Evolutionary conservation across 2,888 invertebrate genomes (phyloP), one percentile per base, ranked within the genome.

Genomic region (Sphecodes monilicornis): DNA sequence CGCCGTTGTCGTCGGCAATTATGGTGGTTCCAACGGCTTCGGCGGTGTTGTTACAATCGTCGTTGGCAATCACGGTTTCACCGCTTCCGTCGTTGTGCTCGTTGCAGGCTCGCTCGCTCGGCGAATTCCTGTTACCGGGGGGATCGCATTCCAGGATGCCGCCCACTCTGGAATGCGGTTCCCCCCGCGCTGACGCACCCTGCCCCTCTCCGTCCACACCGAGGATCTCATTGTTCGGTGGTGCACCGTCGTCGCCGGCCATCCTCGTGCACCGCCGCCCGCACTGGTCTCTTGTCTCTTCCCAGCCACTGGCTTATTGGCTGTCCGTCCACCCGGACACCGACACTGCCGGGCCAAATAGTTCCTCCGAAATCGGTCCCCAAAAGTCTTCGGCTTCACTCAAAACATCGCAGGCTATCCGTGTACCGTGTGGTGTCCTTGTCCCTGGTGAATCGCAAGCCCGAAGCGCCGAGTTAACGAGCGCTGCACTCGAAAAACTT

Each of bases 161-260:
- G 94, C 94, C 94, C 94, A 94, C 94, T 94, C 94, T 94, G 94
- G 93, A 94, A 94, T 94, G 94, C 87, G 90, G 93, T 91, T 93
- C 92, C 91, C 92, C 91, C 91, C 90, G 89, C 87, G 89, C 91
- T 87, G 91, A 92, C 89, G 91, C 91, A 88, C 81, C 88, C 81
- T 89, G 89, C 84, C 86, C 90, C 85, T 88, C 88, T 80, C 86
- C 85, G 82, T 88, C 88, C 86, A 73, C 82, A 50, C 75, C 81
- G 82, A 86, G 86, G 84, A 90, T 92, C 88, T 93, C 94, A 92
- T 93, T 94, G 93, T 93, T 92, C 84, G 80, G 75, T 36, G 87
- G 83, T 82, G 81, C 80, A 84, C 79, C 85, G 85, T 91, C 91
- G 91, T 93, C 93, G 88, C 78, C 92, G 92, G 93, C 93, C 94